Evolutionary conservation across 2,888 invertebrate species (phyloP), one percentile per base, ranked within the genome.

Genomic region (Drosophila lacicola): DNA sequence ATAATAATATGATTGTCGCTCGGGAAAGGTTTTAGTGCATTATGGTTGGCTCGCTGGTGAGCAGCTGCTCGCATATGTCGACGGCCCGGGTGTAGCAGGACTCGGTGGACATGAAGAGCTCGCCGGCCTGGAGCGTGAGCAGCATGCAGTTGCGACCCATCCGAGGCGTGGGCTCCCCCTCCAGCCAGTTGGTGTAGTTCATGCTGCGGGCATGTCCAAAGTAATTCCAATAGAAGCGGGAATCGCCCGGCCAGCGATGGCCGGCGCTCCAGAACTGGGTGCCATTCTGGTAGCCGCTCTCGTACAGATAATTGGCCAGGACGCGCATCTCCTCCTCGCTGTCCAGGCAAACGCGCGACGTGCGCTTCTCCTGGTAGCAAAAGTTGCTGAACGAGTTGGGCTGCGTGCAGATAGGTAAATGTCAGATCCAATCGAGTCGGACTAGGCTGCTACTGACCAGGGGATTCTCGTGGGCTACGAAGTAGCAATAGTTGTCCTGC

Each of bases 191-290:
- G n/a, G 88, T 70, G 36, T 88, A 85, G 61, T 74, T 82, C 3
- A 85, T 39, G 3, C 46, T 45, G 2, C 83, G 72, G 4, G 88
- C 90, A 6, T 63, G 79, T 3, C 83, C 83, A 51, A 89, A 84
- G 61, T 89, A 85, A 6, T 89, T 84, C 89, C 83, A 84, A 53
- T 84, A 84, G 71, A 84, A 84, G 8, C 63, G 82, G 45, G 82
- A 13, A 13, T 84, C 83, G 0, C 75, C 71, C 0, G 83, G 86
- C 89, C 89, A 84, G 4, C 83, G 83, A 41, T 89, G 77, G 0
- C 90, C 84, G 5, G 90, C 88, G 39, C 90, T 88, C 84, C 84
- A 85, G 73, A 89, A 85, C 13, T 76, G 61, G 5, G 86, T 74
- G 14, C 84, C 84, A 25, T 79, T 71, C 37, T 56, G 55, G 39